Percentiles rank a stretch among this genome's conserved stretches.
Conservation (phyloP, 2,888 invertebrate species). For the Brachypalpus laphriformis region DNA sequence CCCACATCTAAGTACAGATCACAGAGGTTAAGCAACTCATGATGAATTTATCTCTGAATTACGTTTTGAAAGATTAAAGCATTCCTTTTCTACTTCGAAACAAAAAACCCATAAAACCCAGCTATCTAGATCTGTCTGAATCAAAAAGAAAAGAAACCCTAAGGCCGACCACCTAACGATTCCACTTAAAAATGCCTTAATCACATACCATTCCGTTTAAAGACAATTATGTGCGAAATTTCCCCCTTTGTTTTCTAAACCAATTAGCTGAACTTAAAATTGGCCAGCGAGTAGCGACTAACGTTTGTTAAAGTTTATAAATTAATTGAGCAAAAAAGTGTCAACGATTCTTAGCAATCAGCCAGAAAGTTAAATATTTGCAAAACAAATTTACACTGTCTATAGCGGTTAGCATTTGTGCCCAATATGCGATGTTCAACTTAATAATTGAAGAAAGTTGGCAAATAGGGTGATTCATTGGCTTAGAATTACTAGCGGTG, state of each 20-base stretch:
- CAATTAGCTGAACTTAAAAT: constrained; percentile 10
- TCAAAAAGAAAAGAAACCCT: not conserved
- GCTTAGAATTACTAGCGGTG: not conserved
- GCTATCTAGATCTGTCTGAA: not conserved
- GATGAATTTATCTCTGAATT: not conserved
- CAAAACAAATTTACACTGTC: constrained; percentile 1
- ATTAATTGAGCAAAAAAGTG: constrained; percentile 5
- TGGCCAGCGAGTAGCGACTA: not conserved
- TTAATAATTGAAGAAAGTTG: not conserved
- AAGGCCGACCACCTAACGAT: not conserved
- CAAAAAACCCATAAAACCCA: not conserved
- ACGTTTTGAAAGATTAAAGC: not conserved
- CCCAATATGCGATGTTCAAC: not conserved
- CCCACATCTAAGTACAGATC: not conserved
- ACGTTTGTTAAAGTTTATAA: not conserved
- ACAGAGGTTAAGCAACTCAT: not conserved
- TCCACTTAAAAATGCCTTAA: not conserved
- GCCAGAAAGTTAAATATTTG: constrained; percentile 5
- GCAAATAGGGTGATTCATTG: not conserved
- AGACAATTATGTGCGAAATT: constrained; percentile 13
- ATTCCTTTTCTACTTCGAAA: not conserved
- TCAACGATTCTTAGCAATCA: not conserved
- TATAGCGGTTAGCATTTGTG: not conserved
- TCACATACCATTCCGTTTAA: not conserved
- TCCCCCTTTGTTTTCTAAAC: not conserved